These are phyloP conservation scores for Penelope pileata DNA, from an alignment of 2,113 vertebrate genomes.

Conservation along the genomic window DNA sequence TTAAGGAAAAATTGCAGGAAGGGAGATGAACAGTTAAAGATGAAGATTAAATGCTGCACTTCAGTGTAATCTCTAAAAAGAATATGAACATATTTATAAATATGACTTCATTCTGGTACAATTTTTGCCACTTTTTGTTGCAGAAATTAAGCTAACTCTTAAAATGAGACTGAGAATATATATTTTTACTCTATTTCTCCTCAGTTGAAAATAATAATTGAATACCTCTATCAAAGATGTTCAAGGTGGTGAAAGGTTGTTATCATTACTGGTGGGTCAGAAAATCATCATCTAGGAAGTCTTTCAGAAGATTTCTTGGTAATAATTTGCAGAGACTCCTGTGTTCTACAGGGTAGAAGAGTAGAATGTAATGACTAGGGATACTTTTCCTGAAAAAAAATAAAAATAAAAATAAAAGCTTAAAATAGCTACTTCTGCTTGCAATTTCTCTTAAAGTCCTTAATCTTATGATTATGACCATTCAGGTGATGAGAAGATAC, in stretches of 20 bases:
- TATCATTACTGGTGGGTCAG: neutral
- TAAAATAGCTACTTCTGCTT: neutral
- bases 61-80: neutral
- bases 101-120: neutral
- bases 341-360: neutral
- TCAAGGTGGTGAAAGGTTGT: neutral
- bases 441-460: neutral
- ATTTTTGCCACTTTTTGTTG: neutral
- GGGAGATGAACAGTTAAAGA: neutral
- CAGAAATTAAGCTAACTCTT: neutral
- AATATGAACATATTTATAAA: neutral
- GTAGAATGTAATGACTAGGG: no score
- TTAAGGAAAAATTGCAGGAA: neutral
- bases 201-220: neutral
- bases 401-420: neutral
- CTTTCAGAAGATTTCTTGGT: neutral
- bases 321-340: neutral
- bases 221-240: neutral
- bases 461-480: neutral
- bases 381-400: neutral
- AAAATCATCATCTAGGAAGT: neutral
- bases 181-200: neutral
- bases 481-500: neutral
- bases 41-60: neutral
- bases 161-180: neutral